Percentiles rank a stretch among this genome's conserved stretches.
Conservation (phyloP, 2,113 vertebrate species). For the Triplophysa siluroides region DNA sequence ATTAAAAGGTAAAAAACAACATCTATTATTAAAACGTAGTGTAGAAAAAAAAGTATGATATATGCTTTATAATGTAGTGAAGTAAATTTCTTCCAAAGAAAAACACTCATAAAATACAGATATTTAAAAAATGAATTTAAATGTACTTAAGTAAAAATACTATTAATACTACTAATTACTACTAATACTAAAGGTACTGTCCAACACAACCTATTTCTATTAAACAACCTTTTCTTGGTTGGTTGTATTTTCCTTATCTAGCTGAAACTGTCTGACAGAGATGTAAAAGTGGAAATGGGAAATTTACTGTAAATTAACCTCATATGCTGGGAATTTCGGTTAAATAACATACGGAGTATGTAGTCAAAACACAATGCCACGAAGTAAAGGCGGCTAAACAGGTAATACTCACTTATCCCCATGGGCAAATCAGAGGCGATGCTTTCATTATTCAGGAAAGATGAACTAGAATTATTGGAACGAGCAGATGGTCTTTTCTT, state of each 20-base stretch:
- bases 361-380: neutral
- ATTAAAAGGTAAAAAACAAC: no score
- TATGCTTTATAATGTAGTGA: no score
- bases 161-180: no score
- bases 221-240: neutral
- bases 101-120: no score
- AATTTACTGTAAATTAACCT: neutral
- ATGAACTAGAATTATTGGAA: conserved; percentile 56
- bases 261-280: neutral
- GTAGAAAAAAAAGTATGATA: no score
- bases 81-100: no score
- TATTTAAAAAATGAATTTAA: no score
- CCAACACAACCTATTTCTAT: no score
- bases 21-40: no score
- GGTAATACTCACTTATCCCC: conserved; percentile 59
- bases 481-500: conserved; percentile 54
- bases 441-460: conserved; percentile 61
- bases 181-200: no score
- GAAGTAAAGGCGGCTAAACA: neutral
- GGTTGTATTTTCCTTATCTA: neutral
- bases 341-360: neutral
- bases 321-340: neutral
- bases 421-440: conserved; percentile 39
- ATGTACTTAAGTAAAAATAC: no score
- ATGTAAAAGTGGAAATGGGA: neutral